Evolutionary conservation across 2,797 vertebrate genomes (phyloP).

Genomic region (Acanthornis magna): DNA sequence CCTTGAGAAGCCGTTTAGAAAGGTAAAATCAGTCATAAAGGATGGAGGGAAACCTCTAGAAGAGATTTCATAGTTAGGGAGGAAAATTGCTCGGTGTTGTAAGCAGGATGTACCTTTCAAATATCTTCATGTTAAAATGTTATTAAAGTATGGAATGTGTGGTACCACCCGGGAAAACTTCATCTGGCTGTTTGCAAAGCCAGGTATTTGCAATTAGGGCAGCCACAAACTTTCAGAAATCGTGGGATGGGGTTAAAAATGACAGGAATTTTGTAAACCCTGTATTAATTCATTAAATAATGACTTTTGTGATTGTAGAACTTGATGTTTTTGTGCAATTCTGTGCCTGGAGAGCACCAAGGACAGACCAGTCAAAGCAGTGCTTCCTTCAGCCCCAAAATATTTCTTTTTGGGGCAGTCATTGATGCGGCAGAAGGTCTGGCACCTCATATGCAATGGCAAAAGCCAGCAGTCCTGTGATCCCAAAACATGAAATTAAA

Average conservation of each 20-base stretch:
- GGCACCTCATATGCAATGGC: fast-evolving
- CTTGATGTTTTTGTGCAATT: not conserved
- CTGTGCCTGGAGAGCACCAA: not conserved
- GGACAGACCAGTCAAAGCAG: not conserved
- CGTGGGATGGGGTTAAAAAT: not conserved
- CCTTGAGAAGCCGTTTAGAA: not conserved
- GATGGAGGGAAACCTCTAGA: not conserved
- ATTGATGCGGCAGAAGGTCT: fast-evolving
- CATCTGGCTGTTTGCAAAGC: not conserved
- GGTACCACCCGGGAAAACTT: not conserved
- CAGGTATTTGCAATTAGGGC: not conserved
- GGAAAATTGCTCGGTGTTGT: not conserved
- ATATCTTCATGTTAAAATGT: not conserved
- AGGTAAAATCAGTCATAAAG: not conserved
- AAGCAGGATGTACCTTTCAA: not conserved
- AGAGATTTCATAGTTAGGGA: not conserved
- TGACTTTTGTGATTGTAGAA: not conserved
- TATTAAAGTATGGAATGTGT: not conserved
- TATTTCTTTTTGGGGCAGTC: not conserved
- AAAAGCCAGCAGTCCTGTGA: not conserved
- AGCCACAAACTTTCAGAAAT: not conserved
- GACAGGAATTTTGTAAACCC: fast-evolving
- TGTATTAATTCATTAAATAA: not conserved
- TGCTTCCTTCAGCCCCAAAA: not conserved
- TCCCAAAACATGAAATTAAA: not conserved